Evolutionary conservation across 2,113 vertebrate genomes (phyloP).

Genomic region (Vulpes lagopus): DNA sequence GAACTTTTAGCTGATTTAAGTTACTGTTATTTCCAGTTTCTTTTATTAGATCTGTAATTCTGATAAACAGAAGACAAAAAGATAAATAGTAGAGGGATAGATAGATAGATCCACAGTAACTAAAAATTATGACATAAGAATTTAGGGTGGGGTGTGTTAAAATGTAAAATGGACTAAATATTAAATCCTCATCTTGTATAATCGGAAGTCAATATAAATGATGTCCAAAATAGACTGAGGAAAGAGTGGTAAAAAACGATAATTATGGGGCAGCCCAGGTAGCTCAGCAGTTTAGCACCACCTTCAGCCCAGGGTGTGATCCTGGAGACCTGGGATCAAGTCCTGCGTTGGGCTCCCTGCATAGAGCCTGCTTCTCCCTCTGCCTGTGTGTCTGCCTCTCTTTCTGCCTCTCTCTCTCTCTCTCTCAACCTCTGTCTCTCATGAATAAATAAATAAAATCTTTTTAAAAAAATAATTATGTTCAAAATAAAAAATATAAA

Average conservation of each 20-base stretch:
- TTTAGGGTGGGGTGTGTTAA: neutral
- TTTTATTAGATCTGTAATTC: conserved; percentile 6
- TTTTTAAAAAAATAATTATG: neutral
- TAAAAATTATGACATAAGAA: conserved; percentile 27
- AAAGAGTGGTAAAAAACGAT: neutral
- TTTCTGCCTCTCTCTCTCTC: too few species aligned
- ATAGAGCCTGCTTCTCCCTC: too few species aligned
- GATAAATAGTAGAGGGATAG: neutral
- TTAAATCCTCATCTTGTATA: neutral
- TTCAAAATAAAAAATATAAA: conserved; percentile 22
- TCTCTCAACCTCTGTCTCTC: too few species aligned
- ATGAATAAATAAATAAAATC: too few species aligned
- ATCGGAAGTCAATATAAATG: neutral
- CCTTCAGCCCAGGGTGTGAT: too few species aligned
- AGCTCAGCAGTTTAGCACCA: too few species aligned
- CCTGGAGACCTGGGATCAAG: too few species aligned
- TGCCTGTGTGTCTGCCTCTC: too few species aligned
- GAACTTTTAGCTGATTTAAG: neutral
- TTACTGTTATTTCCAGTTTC: conserved; percentile 17
- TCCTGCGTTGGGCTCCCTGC: too few species aligned
- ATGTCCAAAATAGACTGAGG: neutral
- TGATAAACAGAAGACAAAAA: neutral
- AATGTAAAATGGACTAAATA: neutral
- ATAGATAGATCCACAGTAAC: neutral
- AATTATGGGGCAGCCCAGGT: neutral